A percentile compares a stretch with the other conserved stretches of the same genome.
Conservation (phyloP, 92 coral and sea anemone species). For the Umimayanthus chanpuru region DNA sequence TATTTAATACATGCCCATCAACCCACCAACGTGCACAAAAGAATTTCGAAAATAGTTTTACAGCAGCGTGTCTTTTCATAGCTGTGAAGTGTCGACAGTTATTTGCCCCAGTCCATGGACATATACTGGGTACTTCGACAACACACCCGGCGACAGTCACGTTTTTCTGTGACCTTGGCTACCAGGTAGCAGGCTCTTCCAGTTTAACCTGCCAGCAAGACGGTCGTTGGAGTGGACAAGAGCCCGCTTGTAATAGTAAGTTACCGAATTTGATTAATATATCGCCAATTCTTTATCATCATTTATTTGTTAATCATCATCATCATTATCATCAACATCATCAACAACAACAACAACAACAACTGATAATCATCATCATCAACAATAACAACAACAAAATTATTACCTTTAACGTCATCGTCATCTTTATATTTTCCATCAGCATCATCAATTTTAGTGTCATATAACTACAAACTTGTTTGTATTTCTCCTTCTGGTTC, state of each 20-base stretch:
- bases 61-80: not conserved
- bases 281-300: not conserved
- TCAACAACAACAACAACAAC: too few relatives aligned
- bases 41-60: not conserved
- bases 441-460: not conserved
- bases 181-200: not conserved
- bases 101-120: conserved; percentile 1
- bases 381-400: too few relatives aligned
- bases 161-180: not conserved
- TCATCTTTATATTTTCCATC: not conserved
- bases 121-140: not conserved
- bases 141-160: conserved; percentile 13
- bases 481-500: not conserved
- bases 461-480: not conserved
- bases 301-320: not conserved
- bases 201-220: not conserved
- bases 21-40: too few relatives aligned
- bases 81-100: conserved; percentile 7
- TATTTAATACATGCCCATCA: too few relatives aligned
- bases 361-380: too few relatives aligned
- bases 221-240: conserved; percentile 29
- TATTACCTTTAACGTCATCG: not conserved
- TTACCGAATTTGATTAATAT: not conserved
- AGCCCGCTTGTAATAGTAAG: conserved; percentile 3
- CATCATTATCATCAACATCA: not conserved